phyloP scores from a whole-genome alignment of 2,888 invertebrate genomes.

The Emmelina monodactyla region DNA sequence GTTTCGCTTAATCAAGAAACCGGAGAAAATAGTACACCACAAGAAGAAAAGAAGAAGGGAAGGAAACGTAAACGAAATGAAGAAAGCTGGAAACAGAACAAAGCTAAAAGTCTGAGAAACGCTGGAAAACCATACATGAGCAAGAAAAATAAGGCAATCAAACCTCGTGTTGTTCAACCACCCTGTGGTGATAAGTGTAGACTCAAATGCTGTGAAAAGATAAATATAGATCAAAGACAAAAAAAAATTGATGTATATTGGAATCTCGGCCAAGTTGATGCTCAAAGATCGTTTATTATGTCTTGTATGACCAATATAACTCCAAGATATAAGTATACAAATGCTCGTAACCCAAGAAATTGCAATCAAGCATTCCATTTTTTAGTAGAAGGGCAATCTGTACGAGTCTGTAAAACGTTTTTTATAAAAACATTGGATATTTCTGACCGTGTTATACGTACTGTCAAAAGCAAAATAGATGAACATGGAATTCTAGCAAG shows the following conservation, averaged over 20 bases:
- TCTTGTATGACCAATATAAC: constrained; percentile 14
- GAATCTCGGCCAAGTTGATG: constrained; percentile 3
- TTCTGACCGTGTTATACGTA: constrained; percentile 9
- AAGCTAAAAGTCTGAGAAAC: constrained; percentile 13
- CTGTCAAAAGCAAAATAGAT: constrained; percentile 8
- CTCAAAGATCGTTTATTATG: constrained; percentile 13
- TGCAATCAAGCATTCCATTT: constrained; percentile 12
- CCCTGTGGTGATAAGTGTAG: constrained; percentile 10
- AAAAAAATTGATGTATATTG: constrained; percentile 5
- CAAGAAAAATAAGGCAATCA: constrained; percentile 11
- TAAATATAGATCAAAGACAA: constrained; percentile 3
- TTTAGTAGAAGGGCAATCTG: constrained; percentile 6
- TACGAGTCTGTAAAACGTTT: constrained; percentile 11
- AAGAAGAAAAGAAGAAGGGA: constrained; percentile 12
- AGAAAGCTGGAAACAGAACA: constrained; percentile 14
- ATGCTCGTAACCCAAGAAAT: constrained; percentile 10
- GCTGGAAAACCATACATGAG: constrained; percentile 11
- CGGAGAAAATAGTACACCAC: constrained; percentile 8
- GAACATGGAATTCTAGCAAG: constrained; percentile 12
- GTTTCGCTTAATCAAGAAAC: constrained; percentile 8
- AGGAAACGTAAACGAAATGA: constrained; percentile 13
- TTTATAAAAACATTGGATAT: constrained; percentile 11
- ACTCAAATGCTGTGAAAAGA: constrained; percentile 11
- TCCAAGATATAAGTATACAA: constrained; percentile 5
- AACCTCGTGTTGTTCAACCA: constrained; percentile 14